A percentile compares a stretch with the other conserved stretches of the same genome.
Conservation (phyloP, 1,140 invertebrate genomes). For the Aphaenogaster rudis region DNA sequence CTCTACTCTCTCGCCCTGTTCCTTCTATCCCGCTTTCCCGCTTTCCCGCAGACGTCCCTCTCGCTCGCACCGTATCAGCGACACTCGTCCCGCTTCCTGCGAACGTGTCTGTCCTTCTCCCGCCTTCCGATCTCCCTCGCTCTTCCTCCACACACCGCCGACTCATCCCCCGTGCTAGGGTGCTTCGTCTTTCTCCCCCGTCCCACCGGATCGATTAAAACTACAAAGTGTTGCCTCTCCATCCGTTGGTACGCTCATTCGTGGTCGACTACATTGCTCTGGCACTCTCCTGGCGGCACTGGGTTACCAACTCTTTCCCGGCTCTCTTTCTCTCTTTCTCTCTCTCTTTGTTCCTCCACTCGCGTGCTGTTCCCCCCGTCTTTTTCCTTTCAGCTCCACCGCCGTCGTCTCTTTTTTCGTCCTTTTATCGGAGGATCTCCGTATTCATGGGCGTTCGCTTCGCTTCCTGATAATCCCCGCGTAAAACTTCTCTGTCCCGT, state of each 20-base stretch:
- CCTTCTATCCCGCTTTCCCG: constrained; percentile 64
- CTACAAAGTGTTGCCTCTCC: constrained; percentile 84
- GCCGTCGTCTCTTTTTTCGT: constrained; percentile 56
- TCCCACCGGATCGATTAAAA: constrained; percentile 85
- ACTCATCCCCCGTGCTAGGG: constrained; percentile 66
- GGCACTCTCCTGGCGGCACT: constrained; percentile 79
- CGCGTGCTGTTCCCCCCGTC: constrained; percentile 45
- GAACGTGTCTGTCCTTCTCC: constrained; percentile 66
- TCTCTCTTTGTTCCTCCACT: constrained; percentile 48
- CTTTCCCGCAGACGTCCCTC: constrained; percentile 67
- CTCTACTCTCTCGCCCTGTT: constrained; percentile 80
- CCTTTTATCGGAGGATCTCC: constrained; percentile 79
- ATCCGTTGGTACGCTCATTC: constrained; percentile 82
- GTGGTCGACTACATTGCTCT: constrained; percentile 83
- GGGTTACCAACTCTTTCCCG: constrained; percentile 81
- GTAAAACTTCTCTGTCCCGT: constrained; percentile 77
- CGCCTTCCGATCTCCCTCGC: constrained; percentile 61
- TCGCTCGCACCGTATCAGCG: constrained; percentile 65
- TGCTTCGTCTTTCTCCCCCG: constrained; percentile 79
- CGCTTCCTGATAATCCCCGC: constrained; percentile 81
- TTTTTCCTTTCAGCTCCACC: constrained; percentile 60
- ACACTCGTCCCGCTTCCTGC: constrained; percentile 68
- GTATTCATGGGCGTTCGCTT: constrained; percentile 80
- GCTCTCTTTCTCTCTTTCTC: constrained; percentile 40
- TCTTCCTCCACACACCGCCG: constrained; percentile 62